A percentile compares a stretch with the other conserved stretches of the same genome.
Conservation (phyloP, 1,140 invertebrate species). For the Rhyacophila brunnea region DNA sequence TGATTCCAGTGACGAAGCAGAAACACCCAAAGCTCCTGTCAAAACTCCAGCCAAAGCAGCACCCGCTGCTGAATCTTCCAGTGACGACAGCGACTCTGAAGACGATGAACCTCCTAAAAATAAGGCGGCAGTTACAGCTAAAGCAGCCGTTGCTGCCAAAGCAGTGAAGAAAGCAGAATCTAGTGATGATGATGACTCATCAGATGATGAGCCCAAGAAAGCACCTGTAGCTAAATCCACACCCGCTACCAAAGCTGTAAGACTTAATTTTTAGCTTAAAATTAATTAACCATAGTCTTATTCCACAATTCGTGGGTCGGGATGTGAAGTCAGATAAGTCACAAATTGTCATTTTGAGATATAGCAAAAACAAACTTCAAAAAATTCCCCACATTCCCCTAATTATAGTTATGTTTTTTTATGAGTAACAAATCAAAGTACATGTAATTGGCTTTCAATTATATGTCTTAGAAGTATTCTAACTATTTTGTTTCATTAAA, state of each 20-base stretch:
- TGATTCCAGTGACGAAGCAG: constrained; percentile 14
- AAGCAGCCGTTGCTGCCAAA: constrained; percentile 8
- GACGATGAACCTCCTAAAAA: constrained; percentile 30
- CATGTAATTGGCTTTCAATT: no score
- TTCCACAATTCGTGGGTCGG: no score
- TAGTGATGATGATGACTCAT: constrained; percentile 39
- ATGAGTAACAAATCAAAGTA: no score
- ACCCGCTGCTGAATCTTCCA: constrained; percentile 14
- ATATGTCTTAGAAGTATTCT: no score
- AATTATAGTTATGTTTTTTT: no score
- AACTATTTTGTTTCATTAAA: no score
- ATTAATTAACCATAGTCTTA: no score
- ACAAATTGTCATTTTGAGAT: no score
- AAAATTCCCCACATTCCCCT: no score
- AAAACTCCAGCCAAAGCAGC: constrained; percentile 24
- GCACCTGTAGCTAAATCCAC: not conserved
- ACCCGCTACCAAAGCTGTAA: constrained; percentile 7
- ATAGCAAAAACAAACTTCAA: no score
- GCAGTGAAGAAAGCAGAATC: constrained; percentile 36
- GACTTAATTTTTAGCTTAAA: no score
- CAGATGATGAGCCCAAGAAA: constrained; percentile 37
- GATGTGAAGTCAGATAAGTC: no score
- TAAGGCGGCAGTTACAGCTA: constrained; percentile 18
- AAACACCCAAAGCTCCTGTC: constrained; percentile 14
- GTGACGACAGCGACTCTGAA: constrained; percentile 34